Conservation (phyloP, 2,888 invertebrate species). For the Oegoconia quadripuncta region DNA sequence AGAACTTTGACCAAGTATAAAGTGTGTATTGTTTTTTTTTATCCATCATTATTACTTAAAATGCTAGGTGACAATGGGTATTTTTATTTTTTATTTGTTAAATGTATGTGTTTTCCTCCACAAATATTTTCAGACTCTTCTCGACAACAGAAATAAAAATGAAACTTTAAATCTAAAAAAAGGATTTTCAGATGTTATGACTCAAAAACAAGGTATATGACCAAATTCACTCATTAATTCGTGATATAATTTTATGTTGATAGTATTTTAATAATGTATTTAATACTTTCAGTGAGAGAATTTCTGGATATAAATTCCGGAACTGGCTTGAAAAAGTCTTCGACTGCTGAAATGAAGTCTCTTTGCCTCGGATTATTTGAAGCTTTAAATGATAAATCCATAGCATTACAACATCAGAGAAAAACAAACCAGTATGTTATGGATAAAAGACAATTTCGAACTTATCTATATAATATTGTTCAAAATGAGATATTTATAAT, state of each 20-base stretch:
- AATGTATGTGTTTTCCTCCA: not conserved
- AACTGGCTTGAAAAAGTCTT: slow-evolving; percentile 57
- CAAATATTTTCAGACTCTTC: slow-evolving; percentile 76
- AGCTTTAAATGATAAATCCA: slow-evolving; percentile 90
- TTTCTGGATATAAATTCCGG: slow-evolving; percentile 82
- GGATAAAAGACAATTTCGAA: slow-evolving; percentile 1
- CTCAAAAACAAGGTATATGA: slow-evolving; percentile 87
- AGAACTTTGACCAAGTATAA: slow-evolving; percentile 87
- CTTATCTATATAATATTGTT: not conserved
- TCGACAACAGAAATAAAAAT: slow-evolving; percentile 86
- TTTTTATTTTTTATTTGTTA: not conserved
- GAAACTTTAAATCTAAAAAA: slow-evolving; percentile 84
- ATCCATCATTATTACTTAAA: not conserved
- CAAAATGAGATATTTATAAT: slow-evolving; percentile 26
- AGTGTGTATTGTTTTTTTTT: slow-evolving; percentile 50
- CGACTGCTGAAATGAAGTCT: slow-evolving; percentile 87
- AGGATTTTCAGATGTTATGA: slow-evolving; percentile 84
- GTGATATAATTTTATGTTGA: not conserved
- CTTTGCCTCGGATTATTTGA: slow-evolving; percentile 89
- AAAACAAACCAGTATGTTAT: slow-evolving; percentile 88
- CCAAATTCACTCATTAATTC: not conserved
- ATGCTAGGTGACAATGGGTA: too few relatives aligned
- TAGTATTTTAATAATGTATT: not conserved
- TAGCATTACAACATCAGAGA: slow-evolving; percentile 90
- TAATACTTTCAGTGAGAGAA: slow-evolving; percentile 81